These are phyloP conservation scores for Biston stratarius DNA, from an alignment of 2,888 invertebrate species.

Conservation along the genomic window DNA sequence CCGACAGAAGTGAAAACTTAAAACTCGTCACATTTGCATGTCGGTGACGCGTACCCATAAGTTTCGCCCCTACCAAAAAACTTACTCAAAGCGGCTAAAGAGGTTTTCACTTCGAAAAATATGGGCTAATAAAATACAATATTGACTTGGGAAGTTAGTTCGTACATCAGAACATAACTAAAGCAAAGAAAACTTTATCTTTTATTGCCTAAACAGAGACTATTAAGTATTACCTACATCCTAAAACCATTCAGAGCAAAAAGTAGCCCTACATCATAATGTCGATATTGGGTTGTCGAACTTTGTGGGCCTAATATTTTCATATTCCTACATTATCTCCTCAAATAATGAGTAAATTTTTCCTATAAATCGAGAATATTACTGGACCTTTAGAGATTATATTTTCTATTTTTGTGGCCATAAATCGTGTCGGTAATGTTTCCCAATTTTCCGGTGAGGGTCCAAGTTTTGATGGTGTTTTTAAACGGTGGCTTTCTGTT, in stretches of 20 bases:
- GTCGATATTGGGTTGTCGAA: constrained; percentile 12
- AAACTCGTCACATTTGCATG: too few relatives aligned
- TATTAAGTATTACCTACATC: background rate
- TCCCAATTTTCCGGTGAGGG: constrained; percentile 26
- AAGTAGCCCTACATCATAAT: background rate
- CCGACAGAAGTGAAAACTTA: too few relatives aligned
- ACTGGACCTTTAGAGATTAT: constrained; percentile 31
- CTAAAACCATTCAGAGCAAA: background rate
- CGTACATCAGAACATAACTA: too few relatives aligned
- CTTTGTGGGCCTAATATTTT: constrained; percentile 17
- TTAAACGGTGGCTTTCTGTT: constrained; percentile 18
- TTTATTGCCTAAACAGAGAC: too few relatives aligned
- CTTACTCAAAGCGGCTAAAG: too few relatives aligned
- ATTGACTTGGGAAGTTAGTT: too few relatives aligned
- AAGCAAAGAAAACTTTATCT: too few relatives aligned
- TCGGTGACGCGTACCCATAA: too few relatives aligned
- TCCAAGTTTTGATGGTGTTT: constrained; percentile 24
- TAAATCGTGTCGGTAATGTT: constrained; percentile 32
- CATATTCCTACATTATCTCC: constrained; percentile 23
- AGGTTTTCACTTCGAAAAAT: too few relatives aligned
- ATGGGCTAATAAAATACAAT: too few relatives aligned
- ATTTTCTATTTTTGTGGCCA: constrained; percentile 33
- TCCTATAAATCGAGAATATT: constrained; percentile 32
- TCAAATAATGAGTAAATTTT: constrained; percentile 30
- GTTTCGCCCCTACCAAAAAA: too few relatives aligned